phyloP scores from a whole-genome alignment of 1,140 invertebrate genomes.

The Trichogramma pretiosum region DNA sequence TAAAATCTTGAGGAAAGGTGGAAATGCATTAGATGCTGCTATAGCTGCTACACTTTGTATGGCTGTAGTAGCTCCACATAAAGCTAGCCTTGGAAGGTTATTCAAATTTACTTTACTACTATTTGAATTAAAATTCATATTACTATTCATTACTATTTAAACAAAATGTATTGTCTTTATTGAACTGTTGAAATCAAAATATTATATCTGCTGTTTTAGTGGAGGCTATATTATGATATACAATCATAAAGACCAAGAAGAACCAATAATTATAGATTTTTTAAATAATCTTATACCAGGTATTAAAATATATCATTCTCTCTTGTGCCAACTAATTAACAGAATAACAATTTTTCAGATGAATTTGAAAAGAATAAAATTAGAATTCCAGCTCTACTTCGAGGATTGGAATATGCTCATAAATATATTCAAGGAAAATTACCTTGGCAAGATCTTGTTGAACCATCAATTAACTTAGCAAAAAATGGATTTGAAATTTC shows the following conservation, averaged over 20 bases:
- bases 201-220: slow-evolving; percentile 40
- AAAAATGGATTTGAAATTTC: slow-evolving; percentile 47
- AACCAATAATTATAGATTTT: slow-evolving; percentile 52
- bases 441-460: slow-evolving; percentile 55
- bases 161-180: slow-evolving; percentile 1
- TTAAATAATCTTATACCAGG: slow-evolving; percentile 34
- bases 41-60: slow-evolving; percentile 60
- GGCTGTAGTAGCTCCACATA: slow-evolving; percentile 57
- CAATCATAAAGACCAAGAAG: slow-evolving; percentile 48
- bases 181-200: background rate
- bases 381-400: slow-evolving; percentile 50
- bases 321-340: slow-evolving; percentile 8
- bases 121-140: slow-evolving; percentile 1
- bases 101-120: too few relatives aligned
- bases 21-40: slow-evolving; percentile 63
- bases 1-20: slow-evolving; percentile 54
- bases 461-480: slow-evolving; percentile 57
- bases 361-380: slow-evolving; percentile 27
- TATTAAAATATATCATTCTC: slow-evolving; percentile 19
- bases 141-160: slow-evolving; percentile 5
- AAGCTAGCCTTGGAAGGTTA: slow-evolving; percentile 65
- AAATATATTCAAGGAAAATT: slow-evolving; percentile 52
- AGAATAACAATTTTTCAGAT: slow-evolving; percentile 19
- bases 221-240: slow-evolving; percentile 66
- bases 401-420: slow-evolving; percentile 53